Percentiles rank a stretch among this genome's conserved stretches.
Conservation (phyloP, 2,113 vertebrate species). For the Etia nguti region DNA sequence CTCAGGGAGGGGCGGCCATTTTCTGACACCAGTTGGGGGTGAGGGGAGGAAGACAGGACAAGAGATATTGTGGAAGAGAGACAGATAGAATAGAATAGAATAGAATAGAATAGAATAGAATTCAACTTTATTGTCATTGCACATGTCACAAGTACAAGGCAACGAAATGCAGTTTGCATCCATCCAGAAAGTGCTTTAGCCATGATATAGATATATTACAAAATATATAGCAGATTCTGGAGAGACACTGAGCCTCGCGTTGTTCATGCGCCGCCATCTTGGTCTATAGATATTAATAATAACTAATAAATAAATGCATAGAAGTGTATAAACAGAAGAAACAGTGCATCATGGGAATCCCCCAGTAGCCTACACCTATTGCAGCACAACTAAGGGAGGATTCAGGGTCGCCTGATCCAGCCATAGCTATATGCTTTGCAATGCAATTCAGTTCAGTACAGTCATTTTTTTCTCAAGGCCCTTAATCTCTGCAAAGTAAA, state of each 20-base stretch:
- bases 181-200: no score
- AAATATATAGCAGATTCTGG: no score
- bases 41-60: not conserved
- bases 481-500: not conserved
- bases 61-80: not conserved
- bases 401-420: not conserved
- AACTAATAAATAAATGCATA: not conserved
- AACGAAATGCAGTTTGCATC: no score
- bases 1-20: accelerated
- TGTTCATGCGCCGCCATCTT: no score
- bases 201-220: no score
- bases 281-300: no score
- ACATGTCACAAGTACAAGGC: no score
- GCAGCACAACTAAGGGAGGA: not conserved
- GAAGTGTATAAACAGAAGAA: not conserved
- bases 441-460: not conserved
- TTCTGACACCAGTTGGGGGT: not conserved
- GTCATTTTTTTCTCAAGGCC: not conserved
- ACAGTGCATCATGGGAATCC: not conserved
- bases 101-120: no score
- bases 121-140: no score
- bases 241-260: no score
- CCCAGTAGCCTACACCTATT: not conserved
- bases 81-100: no score
- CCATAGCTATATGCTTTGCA: not conserved